Evolutionary conservation across 1,140 invertebrate genomes (phyloP).

Genomic region (Caenorhabditis tropicalis): DNA sequence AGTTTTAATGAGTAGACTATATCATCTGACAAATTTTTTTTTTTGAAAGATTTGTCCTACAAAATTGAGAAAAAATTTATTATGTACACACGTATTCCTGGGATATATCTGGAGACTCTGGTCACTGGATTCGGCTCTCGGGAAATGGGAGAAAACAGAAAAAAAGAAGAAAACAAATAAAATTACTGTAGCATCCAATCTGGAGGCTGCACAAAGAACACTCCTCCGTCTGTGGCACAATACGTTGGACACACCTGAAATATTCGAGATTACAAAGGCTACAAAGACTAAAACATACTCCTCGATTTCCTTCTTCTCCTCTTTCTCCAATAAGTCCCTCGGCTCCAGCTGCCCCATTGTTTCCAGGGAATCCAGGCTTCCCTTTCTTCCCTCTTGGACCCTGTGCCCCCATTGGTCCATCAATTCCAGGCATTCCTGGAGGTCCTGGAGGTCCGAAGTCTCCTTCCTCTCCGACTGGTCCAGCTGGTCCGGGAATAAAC

Average conservation of each 20-base stretch:
- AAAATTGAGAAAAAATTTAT: neutral
- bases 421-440: constrained; percentile 54
- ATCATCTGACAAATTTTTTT: too few relatives aligned
- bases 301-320: constrained; percentile 64
- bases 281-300: constrained; percentile 53
- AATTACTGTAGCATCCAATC: constrained; percentile 65
- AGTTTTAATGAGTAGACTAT: too few relatives aligned
- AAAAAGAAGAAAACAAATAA: neutral
- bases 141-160: neutral
- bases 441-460: constrained; percentile 46
- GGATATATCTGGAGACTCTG: neutral
- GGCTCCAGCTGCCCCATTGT: constrained; percentile 39
- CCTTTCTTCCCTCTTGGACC: constrained; percentile 46
- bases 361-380: constrained; percentile 53
- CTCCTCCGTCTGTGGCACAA: constrained; percentile 63
- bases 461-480: constrained; percentile 48
- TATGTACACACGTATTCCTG: constrained; percentile 31
- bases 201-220: constrained; percentile 58
- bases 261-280: neutral
- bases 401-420: constrained; percentile 43
- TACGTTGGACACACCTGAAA: constrained; percentile 67
- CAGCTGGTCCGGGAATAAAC: constrained; percentile 53
- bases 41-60: neutral
- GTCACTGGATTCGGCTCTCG: neutral
- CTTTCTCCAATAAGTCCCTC: constrained; percentile 53